Conservation (phyloP, 2,113 vertebrate genomes). For the Chloropsis hardwickii region DNA sequence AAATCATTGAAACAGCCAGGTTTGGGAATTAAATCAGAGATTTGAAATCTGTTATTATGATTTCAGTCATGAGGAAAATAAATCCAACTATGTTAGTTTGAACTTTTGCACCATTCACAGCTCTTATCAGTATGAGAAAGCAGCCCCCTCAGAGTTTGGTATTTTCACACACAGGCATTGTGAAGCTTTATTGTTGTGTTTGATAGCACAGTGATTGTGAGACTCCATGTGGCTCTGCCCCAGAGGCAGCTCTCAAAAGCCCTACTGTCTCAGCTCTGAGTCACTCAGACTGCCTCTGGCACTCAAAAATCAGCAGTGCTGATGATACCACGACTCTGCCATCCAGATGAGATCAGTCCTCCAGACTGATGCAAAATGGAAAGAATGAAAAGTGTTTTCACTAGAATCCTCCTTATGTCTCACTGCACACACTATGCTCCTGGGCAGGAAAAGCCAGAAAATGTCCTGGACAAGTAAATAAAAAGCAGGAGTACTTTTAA, state of each 20-base stretch:
- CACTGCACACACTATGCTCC: background rate
- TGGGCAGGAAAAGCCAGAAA: background rate
- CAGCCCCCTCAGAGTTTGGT: background rate
- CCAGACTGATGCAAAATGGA: background rate
- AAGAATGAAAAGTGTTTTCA: background rate
- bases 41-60: background rate
- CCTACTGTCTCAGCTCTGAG: conserved; percentile 3
- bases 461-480: background rate
- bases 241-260: conserved; percentile 23
- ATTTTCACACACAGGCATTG: background rate
- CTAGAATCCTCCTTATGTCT: background rate
- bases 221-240: background rate
- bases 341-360: conserved; percentile 11
- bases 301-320: background rate
- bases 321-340: background rate
- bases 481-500: background rate
- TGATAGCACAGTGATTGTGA: background rate
- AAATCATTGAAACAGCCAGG: background rate
- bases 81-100: background rate
- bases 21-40: background rate
- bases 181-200: background rate
- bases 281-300: conserved; percentile 2
- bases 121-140: background rate
- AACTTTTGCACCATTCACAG: background rate
- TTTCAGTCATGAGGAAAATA: background rate